phyloP scores from a whole-genome alignment of 2,888 invertebrate genomes.

The Perizoma affinitatum region DNA sequence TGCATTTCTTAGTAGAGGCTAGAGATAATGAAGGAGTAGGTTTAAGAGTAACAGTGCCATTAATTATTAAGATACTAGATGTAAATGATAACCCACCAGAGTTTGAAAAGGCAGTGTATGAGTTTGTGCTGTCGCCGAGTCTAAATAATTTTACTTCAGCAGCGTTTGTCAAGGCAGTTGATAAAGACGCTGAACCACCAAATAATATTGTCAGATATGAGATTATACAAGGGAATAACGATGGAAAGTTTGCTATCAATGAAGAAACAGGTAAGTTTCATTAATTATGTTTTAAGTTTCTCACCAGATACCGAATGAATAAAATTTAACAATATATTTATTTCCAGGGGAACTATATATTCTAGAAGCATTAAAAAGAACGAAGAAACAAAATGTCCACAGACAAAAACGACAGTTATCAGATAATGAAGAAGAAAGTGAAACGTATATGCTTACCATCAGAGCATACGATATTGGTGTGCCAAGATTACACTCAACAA shows the following conservation, averaged over 20 bases:
- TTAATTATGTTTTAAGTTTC: neutral
- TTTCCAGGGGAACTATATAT: constrained; percentile 86
- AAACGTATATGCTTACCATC: constrained; percentile 87
- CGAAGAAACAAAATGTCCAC: constrained; percentile 66
- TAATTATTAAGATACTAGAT: constrained; percentile 90
- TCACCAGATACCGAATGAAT: neutral
- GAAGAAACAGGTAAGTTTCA: constrained; percentile 86
- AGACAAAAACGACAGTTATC: constrained; percentile 77
- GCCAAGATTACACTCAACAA: constrained; percentile 89
- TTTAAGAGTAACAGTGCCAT: constrained; percentile 88
- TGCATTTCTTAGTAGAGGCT: constrained; percentile 93
- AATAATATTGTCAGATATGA: constrained; percentile 94
- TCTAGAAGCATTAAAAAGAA: constrained; percentile 78
- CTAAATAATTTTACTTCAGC: constrained; percentile 89
- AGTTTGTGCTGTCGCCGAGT: constrained; percentile 90
- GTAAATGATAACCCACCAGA: constrained; percentile 94
- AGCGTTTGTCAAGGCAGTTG: constrained; percentile 92
- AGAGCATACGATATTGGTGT: constrained; percentile 94
- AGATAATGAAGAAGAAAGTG: constrained; percentile 70
- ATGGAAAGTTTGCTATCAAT: constrained; percentile 89
- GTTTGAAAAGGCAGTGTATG: constrained; percentile 91
- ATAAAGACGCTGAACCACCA: constrained; percentile 92
- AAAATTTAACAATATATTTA: constrained; percentile 12
- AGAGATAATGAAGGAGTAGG: constrained; percentile 94
- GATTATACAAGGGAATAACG: constrained; percentile 90